phyloP scores from a whole-genome alignment of 2,113 vertebrate species.

The Pimephales promelas region DNA sequence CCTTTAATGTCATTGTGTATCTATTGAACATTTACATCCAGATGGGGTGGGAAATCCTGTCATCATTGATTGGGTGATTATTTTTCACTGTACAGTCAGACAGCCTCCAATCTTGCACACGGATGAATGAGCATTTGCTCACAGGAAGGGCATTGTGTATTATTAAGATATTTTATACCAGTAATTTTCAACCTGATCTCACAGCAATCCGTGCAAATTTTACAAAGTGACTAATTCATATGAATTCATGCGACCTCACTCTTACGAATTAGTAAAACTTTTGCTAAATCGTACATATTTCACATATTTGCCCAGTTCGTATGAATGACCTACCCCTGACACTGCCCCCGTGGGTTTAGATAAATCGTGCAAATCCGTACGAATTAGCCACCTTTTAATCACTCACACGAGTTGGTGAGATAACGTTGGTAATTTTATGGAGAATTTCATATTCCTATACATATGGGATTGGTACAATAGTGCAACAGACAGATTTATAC shows the following conservation, averaged over 20 bases:
- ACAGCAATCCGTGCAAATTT: no score
- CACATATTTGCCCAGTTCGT: no score
- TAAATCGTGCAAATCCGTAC: no score
- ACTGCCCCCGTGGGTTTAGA: no score
- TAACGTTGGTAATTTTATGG: background rate
- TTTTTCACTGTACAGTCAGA: background rate
- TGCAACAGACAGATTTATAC: conserved; percentile 34
- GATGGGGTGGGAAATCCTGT: background rate
- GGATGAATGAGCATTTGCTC: conserved; percentile 2
- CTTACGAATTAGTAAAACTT: no score
- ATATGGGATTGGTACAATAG: background rate
- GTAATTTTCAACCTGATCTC: no score
- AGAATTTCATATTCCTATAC: background rate
- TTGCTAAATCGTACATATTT: no score
- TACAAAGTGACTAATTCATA: no score
- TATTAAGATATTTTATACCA: background rate
- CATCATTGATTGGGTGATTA: background rate
- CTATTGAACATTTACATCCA: conserved; percentile 46
- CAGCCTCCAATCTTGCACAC: background rate
- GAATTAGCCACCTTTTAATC: no score
- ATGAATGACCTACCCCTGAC: no score
- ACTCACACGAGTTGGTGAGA: no score
- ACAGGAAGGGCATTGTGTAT: background rate
- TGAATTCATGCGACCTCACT: no score
- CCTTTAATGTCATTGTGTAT: conserved; percentile 59